Percentiles rank a stretch among this genome's conserved stretches.
phyloP scores from a whole-genome alignment of 2,888 invertebrate genomes.

The Subacronicta megacephala region DNA sequence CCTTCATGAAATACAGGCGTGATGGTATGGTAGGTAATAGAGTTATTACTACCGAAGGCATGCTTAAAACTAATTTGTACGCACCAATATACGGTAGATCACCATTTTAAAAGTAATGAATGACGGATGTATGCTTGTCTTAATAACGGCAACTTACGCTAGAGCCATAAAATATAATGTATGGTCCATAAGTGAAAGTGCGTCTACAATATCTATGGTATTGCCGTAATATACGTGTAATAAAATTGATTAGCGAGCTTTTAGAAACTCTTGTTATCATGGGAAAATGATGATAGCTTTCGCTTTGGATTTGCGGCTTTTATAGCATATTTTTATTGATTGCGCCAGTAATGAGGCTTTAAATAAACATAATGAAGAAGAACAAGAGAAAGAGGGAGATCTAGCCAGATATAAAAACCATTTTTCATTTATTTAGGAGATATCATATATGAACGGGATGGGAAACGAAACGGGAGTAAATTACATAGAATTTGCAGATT shows the following conservation, averaged over 20 bases:
- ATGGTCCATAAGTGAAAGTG: constrained; percentile 50
- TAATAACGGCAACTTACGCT: constrained; percentile 16
- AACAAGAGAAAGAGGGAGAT: no score
- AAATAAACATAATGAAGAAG: no score
- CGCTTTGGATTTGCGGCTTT: constrained; percentile 12
- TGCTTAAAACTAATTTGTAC: background rate
- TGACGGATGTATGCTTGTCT: constrained; percentile 21
- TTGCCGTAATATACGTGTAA: constrained; percentile 32
- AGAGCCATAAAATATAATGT: constrained; percentile 36
- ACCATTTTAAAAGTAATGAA: constrained; percentile 8
- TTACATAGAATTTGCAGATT: no score
- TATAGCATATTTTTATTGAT: background rate
- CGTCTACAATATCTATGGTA: constrained; percentile 26
- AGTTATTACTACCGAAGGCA: no score
- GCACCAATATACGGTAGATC: constrained; percentile 5
- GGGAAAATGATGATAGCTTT: constrained; percentile 42
- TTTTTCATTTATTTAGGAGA: no score
- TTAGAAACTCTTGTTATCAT: constrained; percentile 40
- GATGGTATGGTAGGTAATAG: no score
- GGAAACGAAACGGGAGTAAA: no score
- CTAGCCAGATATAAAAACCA: no score
- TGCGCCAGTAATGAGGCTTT: background rate
- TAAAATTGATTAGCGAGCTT: constrained; percentile 50
- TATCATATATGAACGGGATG: no score
- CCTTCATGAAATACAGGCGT: no score